These are phyloP conservation scores for Plecotus auritus DNA, from an alignment of 2,113 vertebrate species.

Conservation along the genomic window DNA sequence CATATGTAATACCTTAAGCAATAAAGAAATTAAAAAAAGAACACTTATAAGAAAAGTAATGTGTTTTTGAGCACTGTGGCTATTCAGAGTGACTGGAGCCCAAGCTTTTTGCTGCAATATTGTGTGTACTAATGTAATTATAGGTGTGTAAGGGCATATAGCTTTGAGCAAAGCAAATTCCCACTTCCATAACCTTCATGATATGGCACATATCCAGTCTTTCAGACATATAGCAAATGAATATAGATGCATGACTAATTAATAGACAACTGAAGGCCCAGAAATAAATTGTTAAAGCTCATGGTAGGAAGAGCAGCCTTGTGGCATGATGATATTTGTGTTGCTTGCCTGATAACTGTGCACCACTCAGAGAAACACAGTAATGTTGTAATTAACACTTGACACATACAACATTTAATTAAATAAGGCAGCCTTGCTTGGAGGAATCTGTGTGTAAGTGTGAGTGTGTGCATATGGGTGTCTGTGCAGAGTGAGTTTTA, in stretches of 20 bases:
- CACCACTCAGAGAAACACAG: background rate
- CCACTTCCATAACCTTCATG: background rate
- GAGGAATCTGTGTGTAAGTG: background rate
- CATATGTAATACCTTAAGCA: too few species aligned
- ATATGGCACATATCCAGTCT: background rate
- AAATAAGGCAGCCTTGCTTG: background rate
- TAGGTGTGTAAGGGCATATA: background rate
- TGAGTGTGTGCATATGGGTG: background rate
- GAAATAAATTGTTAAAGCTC: conserved; percentile 31
- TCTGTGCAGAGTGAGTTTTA: background rate
- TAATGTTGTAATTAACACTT: conserved; percentile 55
- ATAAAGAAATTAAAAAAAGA: too few species aligned
- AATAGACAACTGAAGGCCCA: background rate
- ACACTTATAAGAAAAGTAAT: background rate
- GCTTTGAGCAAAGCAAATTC: background rate
- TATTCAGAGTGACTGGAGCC: background rate
- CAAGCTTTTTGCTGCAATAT: background rate
- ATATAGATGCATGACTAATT: conserved; percentile 27
- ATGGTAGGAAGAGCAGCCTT: background rate
- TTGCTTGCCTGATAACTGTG: conserved; percentile 51
- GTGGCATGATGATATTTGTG: conserved; percentile 44
- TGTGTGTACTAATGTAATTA: background rate
- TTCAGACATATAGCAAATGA: background rate
- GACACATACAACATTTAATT: conserved; percentile 55
- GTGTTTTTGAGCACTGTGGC: background rate